Evolutionary conservation across 2,888 invertebrate genomes (phyloP).

Genomic region (Adela reaumurella): DNA sequence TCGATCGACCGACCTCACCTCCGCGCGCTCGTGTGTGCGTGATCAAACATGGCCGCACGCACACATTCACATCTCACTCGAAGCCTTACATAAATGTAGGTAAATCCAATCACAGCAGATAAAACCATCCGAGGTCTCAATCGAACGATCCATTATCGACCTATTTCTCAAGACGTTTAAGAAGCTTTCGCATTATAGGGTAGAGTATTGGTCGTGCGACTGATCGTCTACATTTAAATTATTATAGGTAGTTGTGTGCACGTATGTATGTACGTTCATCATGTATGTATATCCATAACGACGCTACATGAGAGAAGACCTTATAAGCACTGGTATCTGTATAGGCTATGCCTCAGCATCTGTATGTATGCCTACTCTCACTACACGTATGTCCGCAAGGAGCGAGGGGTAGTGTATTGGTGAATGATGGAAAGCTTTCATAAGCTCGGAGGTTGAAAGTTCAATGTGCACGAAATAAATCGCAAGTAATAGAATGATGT

Average conservation of each 20-base stretch:
- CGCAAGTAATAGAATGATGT: no score
- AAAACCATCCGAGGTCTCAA: background rate
- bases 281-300: background rate
- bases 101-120: background rate
- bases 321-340: background rate
- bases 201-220: background rate
- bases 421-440: no score
- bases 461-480: no score
- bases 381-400: no score
- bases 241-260: background rate
- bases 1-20: background rate
- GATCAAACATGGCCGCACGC: background rate
- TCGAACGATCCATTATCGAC: background rate
- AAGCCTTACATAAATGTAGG: background rate
- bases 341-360: background rate
- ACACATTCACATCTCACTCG: background rate
- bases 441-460: no score
- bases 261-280: background rate
- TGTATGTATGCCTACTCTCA: background rate
- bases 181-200: background rate
- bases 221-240: background rate
- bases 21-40: background rate
- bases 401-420: no score
- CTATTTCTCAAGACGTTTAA: background rate
- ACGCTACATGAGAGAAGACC: background rate